Percentiles rank a stretch among this genome's conserved stretches.
These are phyloP conservation scores for Monomorium pharaonis DNA, from an alignment of 1,140 invertebrate species.

Conservation along the genomic window DNA sequence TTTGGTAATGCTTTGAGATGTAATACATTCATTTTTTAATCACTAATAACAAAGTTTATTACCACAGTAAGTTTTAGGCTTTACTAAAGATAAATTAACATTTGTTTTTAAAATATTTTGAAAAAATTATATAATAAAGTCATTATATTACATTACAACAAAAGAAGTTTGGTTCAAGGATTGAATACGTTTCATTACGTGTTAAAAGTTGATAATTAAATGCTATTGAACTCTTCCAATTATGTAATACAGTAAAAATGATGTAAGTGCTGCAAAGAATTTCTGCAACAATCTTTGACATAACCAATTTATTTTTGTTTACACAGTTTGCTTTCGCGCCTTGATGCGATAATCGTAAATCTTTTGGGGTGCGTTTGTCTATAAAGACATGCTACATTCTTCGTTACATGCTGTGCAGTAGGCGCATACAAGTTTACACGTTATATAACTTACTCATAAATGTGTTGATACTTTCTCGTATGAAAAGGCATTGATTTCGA, in stretches of 20 bases:
- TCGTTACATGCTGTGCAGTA: background rate
- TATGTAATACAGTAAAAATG: background rate
- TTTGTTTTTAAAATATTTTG: background rate
- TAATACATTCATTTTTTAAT: background rate
- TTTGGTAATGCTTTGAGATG: too few species aligned
- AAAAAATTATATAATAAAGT: too few species aligned
- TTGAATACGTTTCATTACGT: background rate
- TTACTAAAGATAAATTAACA: background rate
- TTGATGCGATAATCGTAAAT: slow-evolving; percentile 21
- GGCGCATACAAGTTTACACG: slow-evolving; percentile 3
- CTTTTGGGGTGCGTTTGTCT: slow-evolving; percentile 20
- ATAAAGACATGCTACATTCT: background rate
- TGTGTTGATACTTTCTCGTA: background rate
- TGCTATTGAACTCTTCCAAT: background rate
- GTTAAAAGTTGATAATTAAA: background rate
- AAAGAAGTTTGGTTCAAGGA: background rate
- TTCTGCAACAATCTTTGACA: background rate
- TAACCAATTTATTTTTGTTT: background rate
- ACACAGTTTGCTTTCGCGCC: slow-evolving; percentile 17
- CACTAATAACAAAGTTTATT: background rate
- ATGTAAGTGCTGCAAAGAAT: background rate
- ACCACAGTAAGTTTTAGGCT: background rate
- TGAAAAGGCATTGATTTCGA: slow-evolving; percentile 24
- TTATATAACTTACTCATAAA: slow-evolving; percentile 15
- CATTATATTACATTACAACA: background rate